Percentiles rank a stretch among this genome's conserved stretches.
Conservation (phyloP, 2,113 vertebrate species). For the Takifugu bimaculatus region DNA sequence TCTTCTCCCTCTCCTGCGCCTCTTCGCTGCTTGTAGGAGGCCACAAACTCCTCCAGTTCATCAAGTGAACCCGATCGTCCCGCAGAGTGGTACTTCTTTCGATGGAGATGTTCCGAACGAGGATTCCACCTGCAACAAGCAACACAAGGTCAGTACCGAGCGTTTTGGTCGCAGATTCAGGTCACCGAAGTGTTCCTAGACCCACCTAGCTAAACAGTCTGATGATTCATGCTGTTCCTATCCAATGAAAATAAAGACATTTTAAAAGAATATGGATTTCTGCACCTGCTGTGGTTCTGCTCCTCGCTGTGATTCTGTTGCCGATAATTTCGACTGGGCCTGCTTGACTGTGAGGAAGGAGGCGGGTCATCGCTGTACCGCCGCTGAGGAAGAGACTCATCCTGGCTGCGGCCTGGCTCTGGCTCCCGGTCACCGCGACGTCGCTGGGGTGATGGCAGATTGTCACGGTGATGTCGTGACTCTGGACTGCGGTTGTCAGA, state of each 20-base stretch:
- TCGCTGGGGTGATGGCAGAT: constrained; percentile 33
- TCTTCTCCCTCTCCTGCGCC: constrained; percentile 57
- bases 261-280: neutral
- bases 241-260: no score
- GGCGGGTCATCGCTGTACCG: constrained; percentile 63
- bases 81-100: constrained; percentile 81
- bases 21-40: constrained; percentile 77
- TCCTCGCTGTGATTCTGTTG: constrained; percentile 57
- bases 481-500: constrained; percentile 59
- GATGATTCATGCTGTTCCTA: no score
- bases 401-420: constrained; percentile 21
- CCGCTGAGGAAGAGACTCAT: constrained; percentile 34
- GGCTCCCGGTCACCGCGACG: constrained; percentile 23
- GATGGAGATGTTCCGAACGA: constrained; percentile 89
- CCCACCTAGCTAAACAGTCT: no score
- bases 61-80: constrained; percentile 87
- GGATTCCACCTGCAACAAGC: constrained; percentile 82
- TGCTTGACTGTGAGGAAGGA: constrained; percentile 67
- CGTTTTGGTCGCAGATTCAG: neutral
- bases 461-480: constrained; percentile 33
- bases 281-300: constrained; percentile 56
- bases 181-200: neutral
- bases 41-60: constrained; percentile 88
- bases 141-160: neutral
- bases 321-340: constrained; percentile 56